Percentiles rank a stretch among this genome's conserved stretches.
Conservation (phyloP, 1,140 invertebrate species). For the Saccostrea echinata region DNA sequence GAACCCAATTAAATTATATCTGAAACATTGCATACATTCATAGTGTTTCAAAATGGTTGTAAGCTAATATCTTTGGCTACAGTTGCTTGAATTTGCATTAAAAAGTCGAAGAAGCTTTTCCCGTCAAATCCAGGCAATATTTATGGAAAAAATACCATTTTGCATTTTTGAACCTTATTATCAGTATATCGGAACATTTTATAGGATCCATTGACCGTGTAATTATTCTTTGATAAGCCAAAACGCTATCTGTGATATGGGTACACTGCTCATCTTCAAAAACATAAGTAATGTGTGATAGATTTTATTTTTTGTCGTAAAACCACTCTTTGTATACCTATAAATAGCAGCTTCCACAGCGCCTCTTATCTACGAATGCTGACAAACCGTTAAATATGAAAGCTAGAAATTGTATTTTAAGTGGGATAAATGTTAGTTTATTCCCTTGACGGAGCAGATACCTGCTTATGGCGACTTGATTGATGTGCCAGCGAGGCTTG, state of each 20-base stretch:
- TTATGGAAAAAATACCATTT: constrained; percentile 7
- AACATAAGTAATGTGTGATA: background rate
- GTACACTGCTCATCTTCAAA: constrained; percentile 1
- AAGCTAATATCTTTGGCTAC: background rate
- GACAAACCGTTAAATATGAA: constrained; percentile 24
- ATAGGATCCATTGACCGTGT: background rate
- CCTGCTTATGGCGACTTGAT: constrained; percentile 3
- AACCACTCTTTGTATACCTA: background rate
- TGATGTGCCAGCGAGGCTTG: constrained; percentile 14
- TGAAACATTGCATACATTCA: constrained; percentile 5
- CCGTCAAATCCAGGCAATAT: background rate
- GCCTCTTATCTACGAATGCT: background rate
- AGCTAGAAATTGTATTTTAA: constrained; percentile 30
- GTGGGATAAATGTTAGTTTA: constrained; percentile 4
- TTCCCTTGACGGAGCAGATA: background rate
- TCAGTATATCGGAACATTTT: background rate
- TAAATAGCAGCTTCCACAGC: background rate
- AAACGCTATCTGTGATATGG: background rate
- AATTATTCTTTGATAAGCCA: constrained; percentile 3
- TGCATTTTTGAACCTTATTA: constrained; percentile 3
- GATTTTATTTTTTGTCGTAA: background rate
- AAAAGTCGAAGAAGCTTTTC: background rate
- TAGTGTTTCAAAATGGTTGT: background rate
- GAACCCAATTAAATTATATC: constrained; percentile 20
- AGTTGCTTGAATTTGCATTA: background rate